Evolutionary conservation across 1,140 invertebrate genomes (phyloP).

Genomic region (Aphaenogaster floridana): DNA sequence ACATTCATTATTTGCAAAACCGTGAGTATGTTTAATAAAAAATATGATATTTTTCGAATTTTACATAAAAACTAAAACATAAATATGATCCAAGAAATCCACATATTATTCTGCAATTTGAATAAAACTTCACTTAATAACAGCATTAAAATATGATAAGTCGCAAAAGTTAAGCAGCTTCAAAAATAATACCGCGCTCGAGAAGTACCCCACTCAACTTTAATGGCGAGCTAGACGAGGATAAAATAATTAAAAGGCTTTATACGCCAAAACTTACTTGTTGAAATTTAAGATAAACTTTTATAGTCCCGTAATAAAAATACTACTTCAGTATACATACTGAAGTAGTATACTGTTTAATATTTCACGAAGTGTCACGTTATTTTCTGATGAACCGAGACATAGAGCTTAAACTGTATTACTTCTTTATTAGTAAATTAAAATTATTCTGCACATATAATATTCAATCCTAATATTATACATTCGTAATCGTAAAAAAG

Average conservation of each 20-base stretch:
- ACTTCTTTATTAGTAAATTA: not conserved
- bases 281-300: slow-evolving; percentile 35
- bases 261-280: slow-evolving; percentile 39
- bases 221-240: slow-evolving; percentile 13
- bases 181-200: slow-evolving; percentile 34
- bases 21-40: not conserved
- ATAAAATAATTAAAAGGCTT: slow-evolving; percentile 57
- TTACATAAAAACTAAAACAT: not conserved
- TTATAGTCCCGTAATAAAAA: not conserved
- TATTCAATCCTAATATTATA: not conserved
- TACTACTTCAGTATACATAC: not conserved
- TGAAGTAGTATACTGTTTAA: not conserved
- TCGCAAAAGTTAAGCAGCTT: slow-evolving; percentile 56
- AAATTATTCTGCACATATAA: not conserved
- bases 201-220: slow-evolving; percentile 39
- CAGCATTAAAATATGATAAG: slow-evolving; percentile 54
- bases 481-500: not conserved
- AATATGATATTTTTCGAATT: not conserved
- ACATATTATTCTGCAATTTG: slow-evolving; percentile 6
- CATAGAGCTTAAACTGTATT: not conserved
- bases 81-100: not conserved
- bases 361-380: not conserved
- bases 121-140: slow-evolving; percentile 42
- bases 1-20: not conserved
- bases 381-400: not conserved